Evolutionary conservation across 2,888 invertebrate genomes (phyloP).

Genomic region (Tubulanus polymorphus): DNA sequence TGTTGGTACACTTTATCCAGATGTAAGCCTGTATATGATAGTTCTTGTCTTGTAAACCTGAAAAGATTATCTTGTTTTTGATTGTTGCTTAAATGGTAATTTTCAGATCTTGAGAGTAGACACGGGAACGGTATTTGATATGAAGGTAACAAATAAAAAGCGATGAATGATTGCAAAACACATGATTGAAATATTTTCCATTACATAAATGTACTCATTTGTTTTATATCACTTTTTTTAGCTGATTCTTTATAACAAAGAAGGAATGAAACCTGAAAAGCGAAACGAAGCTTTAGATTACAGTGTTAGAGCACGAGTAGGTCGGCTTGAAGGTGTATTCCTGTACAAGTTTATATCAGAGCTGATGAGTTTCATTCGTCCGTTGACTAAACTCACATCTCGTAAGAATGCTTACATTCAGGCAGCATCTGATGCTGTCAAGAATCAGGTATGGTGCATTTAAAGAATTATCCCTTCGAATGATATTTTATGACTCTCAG

Average conservation of each 20-base stretch:
- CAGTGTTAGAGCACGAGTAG: conserved; percentile 66
- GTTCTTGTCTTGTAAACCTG: too few species aligned
- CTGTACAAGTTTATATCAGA: conserved; percentile 56
- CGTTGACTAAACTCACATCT: not conserved
- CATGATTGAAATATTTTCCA: not conserved
- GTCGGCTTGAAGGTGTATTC: conserved; percentile 68
- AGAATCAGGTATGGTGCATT: conserved; percentile 1
- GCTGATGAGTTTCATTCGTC: too few species aligned
- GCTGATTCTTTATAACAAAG: not conserved
- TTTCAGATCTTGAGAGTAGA: conserved; percentile 69
- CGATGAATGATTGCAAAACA: not conserved
- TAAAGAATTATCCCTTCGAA: too few species aligned
- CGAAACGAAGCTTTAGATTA: conserved; percentile 59
- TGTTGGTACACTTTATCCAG: conserved; percentile 70
- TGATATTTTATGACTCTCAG: too few species aligned
- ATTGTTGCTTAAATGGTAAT: conserved; percentile 12
- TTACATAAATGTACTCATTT: not conserved
- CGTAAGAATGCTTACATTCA: not conserved
- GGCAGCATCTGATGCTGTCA: not conserved
- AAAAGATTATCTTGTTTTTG: too few species aligned
- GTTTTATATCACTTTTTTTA: not conserved
- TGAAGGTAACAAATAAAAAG: conserved; percentile 57
- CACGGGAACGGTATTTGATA: conserved; percentile 74
- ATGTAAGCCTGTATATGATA: too few species aligned
- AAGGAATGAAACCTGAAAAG: not conserved